Base-by-base conservation (phyloP, 2,113 vertebrate genomes). In the Lichenostomus cassidix region DNA sequence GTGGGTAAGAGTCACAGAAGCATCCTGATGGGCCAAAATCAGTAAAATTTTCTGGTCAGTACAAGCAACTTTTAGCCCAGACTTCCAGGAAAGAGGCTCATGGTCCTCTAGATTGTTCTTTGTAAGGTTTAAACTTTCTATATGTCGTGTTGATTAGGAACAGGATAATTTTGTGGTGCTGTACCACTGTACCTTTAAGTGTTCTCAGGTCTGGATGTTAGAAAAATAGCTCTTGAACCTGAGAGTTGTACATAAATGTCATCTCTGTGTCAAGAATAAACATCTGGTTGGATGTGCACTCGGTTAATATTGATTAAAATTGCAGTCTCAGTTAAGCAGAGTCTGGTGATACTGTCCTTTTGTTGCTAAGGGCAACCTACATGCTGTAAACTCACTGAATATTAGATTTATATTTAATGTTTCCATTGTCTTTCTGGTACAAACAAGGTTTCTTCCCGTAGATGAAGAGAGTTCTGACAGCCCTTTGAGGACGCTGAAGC, bases 291-390 rank as follows among this genome's bases (percentile, higher is more conserved):
- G 78, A 62, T 68, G 29, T 82, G 62, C 53, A 31, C 21, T 49
- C 0, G 0, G 63, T 77, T 95, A 87, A 91, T 90, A 87, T 46
- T 87, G 80, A 95, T 91, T 87, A 64, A 94, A 92, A 90, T 71
- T 70, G 39, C 49, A 75, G 49, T 63, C 46, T 92, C 21, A 18
- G 42, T 83, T 88, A 83, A 81, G 64, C 19, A 28, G 55, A 80
- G 29, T 53, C 70, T 87, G 70, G 35, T 0, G 0, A 42, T 55
- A 28, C 42, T 78, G 63, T 46, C 47, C 28, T 77, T 67, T 37
- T 58, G 91, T 97, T 95, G 83, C 92, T 73, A 94, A 71, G 79
- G 93, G 84, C 65, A 96, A 95, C 95, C 22, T 79, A 53, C 37
- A 52, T 5, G 1, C 50, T 88, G 62, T 69, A 80, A 87, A 87